phyloP scores from a whole-genome alignment of 2,797 vertebrate species.

The Carapus acus region DNA sequence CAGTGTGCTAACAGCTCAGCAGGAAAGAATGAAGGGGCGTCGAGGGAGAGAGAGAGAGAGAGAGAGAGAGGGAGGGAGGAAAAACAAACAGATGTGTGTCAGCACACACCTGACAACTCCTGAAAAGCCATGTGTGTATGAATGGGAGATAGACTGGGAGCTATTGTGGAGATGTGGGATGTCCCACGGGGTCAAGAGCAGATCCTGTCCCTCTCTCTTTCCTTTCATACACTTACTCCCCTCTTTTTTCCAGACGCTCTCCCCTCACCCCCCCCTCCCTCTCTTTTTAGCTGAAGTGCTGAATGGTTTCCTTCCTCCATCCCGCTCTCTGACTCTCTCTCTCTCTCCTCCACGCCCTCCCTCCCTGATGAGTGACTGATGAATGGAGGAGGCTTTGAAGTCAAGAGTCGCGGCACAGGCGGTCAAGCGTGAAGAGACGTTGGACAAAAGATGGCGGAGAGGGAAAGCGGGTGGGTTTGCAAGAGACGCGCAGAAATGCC shows the following conservation, averaged over 20 bases:
- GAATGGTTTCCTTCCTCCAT: too few species aligned
- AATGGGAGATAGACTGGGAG: slow-evolving; percentile 20
- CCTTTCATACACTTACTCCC: slow-evolving; percentile 62
- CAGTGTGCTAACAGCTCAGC: slow-evolving; percentile 38
- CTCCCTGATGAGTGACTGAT: slow-evolving; percentile 71
- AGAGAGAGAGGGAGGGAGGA: slow-evolving; percentile 14
- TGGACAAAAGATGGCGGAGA: slow-evolving; percentile 60
- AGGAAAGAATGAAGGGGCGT: slow-evolving; percentile 41
- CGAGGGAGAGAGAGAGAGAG: background rate
- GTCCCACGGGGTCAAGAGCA: slow-evolving; percentile 64
- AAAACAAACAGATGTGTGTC: slow-evolving; percentile 30
- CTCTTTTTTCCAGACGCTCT: slow-evolving; percentile 58
- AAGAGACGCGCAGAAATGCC: slow-evolving; percentile 16
- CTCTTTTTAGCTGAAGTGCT: slow-evolving; percentile 60
- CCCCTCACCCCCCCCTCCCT: slow-evolving; percentile 54
- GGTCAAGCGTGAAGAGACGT: slow-evolving; percentile 68
- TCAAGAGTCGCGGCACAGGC: slow-evolving; percentile 71
- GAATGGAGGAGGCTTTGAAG: slow-evolving; percentile 76
- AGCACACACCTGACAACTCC: slow-evolving; percentile 32
- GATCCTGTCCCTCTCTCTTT: slow-evolving; percentile 61
- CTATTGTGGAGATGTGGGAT: slow-evolving; percentile 41
- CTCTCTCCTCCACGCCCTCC: too few species aligned
- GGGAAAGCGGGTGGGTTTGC: slow-evolving; percentile 11
- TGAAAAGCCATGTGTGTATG: slow-evolving; percentile 19
- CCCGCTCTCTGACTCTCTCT: too few species aligned